Evolutionary conservation across 2,888 invertebrate species (phyloP).

Genomic region (Proisotoma minuta): DNA sequence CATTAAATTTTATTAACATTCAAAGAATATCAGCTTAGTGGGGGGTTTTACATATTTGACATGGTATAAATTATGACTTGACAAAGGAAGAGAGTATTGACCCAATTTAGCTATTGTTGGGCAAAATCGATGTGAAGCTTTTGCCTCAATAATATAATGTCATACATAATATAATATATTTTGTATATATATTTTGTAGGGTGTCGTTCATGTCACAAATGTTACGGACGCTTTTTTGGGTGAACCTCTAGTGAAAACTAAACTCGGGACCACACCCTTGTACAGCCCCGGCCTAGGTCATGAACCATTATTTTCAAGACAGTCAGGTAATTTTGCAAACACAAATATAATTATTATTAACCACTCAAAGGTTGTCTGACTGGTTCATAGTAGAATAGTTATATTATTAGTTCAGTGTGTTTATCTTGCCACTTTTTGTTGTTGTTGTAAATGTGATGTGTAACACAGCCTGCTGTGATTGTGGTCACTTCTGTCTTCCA

Average conservation of each 20-base stretch:
- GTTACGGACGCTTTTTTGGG: constrained; percentile 6
- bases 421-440: not conserved
- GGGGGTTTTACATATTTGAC: too few relatives aligned
- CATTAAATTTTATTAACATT: too few relatives aligned
- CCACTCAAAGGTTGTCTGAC: too few relatives aligned
- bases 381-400: not conserved
- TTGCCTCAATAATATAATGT: too few relatives aligned
- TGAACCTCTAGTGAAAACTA: not conserved
- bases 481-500: constrained; percentile 7
- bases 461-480: not conserved
- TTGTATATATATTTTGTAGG: too few relatives aligned
- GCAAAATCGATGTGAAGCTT: too few relatives aligned
- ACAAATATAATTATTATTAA: too few relatives aligned
- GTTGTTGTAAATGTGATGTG: constrained; percentile 6
- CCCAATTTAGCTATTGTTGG: too few relatives aligned
- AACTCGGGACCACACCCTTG: not conserved
- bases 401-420: not conserved
- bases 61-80: too few relatives aligned
- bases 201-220: not conserved
- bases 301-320: constrained; percentile 3
- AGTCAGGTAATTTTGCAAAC: constrained; percentile 1
- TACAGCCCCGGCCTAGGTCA: not conserved
- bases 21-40: too few relatives aligned
- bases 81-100: too few relatives aligned
- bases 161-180: too few relatives aligned